These are phyloP conservation scores for Sipha flava DNA, from an alignment of 1,140 invertebrate species.

Conservation along the genomic window DNA sequence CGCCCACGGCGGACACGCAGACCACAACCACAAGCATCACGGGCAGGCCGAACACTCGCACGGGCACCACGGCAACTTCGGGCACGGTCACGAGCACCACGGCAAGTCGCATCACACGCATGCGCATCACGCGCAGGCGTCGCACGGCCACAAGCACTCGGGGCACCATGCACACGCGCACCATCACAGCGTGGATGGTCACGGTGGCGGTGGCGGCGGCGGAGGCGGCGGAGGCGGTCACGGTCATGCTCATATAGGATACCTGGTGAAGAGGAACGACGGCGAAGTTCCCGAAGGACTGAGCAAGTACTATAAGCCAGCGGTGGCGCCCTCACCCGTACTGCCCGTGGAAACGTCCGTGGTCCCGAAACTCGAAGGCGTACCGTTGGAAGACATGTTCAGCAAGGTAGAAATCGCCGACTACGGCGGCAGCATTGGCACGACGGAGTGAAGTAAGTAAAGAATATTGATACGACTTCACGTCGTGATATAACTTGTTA, in stretches of 20 bases:
- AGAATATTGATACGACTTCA: not conserved
- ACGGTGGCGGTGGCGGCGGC: conserved; percentile 24
- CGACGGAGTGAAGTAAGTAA: not conserved
- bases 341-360: not conserved
- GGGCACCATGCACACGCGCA: conserved; percentile 31
- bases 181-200: conserved; percentile 31
- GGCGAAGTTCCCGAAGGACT: conserved; percentile 8
- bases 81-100: conserved; percentile 34
- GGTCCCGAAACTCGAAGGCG: not conserved
- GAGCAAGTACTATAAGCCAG: conserved; percentile 18
- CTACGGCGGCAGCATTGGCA: not conserved
- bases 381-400: conserved; percentile 2
- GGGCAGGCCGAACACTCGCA: conserved; percentile 34
- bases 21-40: conserved; percentile 34
- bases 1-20: conserved; percentile 27
- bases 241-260: not conserved
- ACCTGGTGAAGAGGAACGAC: conserved; percentile 30
- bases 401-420: conserved; percentile 29
- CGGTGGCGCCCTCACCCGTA: not conserved
- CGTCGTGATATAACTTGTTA: not conserved
- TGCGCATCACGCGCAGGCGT: conserved; percentile 33
- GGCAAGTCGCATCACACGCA: conserved; percentile 34
- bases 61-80: conserved; percentile 33
- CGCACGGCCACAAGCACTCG: conserved; percentile 33
- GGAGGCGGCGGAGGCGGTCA: not conserved